phyloP scores from a whole-genome alignment of 2,797 vertebrate genomes.

The Peromyscus eremicus region DNA sequence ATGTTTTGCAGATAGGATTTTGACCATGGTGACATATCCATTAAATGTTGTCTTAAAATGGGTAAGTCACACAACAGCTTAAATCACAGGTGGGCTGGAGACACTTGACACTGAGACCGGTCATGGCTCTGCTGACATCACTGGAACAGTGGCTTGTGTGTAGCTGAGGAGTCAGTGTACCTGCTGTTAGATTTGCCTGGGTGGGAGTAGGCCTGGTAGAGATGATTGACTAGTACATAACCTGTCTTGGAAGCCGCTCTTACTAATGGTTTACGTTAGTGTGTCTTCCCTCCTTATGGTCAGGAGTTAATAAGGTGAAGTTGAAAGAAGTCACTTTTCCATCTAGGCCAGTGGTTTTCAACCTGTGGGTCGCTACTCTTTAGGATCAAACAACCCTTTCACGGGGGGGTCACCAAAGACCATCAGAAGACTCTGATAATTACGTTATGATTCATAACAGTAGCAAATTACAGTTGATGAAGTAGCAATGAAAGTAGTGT shows the following conservation, averaged over 20 bases:
- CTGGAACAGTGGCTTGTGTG: not conserved
- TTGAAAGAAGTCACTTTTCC: slow-evolving; percentile 24
- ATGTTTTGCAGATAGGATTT: not conserved
- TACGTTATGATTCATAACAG: not conserved
- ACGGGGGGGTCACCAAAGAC: not conserved
- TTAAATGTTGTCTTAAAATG: not conserved
- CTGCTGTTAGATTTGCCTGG: not conserved
- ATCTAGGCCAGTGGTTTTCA: not conserved
- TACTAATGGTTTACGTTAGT: not conserved
- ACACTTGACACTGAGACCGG: not conserved
- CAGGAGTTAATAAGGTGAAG: not conserved
- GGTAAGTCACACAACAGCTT: not conserved
- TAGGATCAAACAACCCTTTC: not conserved
- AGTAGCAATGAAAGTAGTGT: not conserved
- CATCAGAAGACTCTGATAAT: not conserved
- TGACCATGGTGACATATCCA: not conserved
- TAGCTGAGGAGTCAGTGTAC: not conserved
- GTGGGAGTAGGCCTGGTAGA: not conserved
- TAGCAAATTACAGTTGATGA: not conserved
- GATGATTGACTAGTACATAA: not conserved
- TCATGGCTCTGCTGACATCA: not conserved
- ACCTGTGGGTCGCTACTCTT: not conserved
- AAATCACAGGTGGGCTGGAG: not conserved
- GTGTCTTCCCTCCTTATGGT: not conserved
- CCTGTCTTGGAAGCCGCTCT: not conserved